Percentiles rank a stretch among this genome's conserved stretches.
Conservation (phyloP, 2,113 vertebrate genomes). For the Tor tambroides region DNA sequence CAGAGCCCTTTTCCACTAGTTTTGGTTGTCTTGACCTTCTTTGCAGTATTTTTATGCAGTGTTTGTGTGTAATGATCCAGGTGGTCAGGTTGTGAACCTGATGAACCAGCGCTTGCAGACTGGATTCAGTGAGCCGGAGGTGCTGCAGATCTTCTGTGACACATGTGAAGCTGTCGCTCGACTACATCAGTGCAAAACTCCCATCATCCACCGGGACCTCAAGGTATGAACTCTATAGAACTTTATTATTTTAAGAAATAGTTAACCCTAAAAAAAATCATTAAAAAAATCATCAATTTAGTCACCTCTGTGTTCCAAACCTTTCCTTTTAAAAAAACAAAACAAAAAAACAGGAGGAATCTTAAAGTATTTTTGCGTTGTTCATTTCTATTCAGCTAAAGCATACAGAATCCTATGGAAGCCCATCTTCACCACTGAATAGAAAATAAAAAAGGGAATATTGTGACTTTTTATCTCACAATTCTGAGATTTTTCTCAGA, state of each 20-base stretch:
- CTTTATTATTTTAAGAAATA: neutral
- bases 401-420: neutral
- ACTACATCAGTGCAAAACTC: constrained; percentile 93
- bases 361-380: too few relatives aligned
- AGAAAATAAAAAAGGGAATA: too few relatives aligned
- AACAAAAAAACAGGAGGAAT: too few relatives aligned
- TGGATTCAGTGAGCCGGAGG: constrained; percentile 91
- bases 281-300: too few relatives aligned
- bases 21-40: neutral
- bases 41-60: neutral
- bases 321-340: too few relatives aligned
- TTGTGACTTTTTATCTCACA: too few relatives aligned
- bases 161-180: constrained; percentile 92
- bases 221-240: constrained; percentile 79
- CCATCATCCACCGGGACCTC: constrained; percentile 93
- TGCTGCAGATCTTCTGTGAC: constrained; percentile 96
- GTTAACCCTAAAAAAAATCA: too few relatives aligned
- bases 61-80: constrained; percentile 66
- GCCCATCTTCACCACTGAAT: too few relatives aligned
- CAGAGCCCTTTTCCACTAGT: neutral
- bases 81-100: constrained; percentile 95
- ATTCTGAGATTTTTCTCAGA: too few relatives aligned
- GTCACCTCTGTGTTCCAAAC: neutral
- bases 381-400: neutral
- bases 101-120: constrained; percentile 97